phyloP scores from a whole-genome alignment of 2,797 vertebrate genomes.

The Hybognathus amarus region DNA sequence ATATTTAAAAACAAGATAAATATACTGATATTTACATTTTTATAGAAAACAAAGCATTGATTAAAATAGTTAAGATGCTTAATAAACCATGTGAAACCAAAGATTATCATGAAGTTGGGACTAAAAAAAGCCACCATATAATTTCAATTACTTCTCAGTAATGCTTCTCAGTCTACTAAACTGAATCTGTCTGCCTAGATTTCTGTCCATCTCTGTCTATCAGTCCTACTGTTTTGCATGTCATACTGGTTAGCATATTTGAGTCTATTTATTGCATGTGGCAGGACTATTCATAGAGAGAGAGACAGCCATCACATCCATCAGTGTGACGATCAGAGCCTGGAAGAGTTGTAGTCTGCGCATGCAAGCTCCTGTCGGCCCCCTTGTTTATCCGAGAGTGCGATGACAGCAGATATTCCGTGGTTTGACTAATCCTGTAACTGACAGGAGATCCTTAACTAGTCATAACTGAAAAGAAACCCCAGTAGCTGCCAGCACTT shows the following conservation, averaged over 20 bases:
- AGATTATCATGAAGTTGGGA: background rate
- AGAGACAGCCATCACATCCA: constrained; percentile 39
- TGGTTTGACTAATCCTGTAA: constrained; percentile 32
- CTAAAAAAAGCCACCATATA: background rate
- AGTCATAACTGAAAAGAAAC: constrained; percentile 10
- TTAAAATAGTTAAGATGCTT: background rate
- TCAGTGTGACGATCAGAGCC: constrained; percentile 37
- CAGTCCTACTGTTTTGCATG: constrained; percentile 24
- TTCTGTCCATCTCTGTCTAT: constrained; percentile 8
- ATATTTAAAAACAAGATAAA: background rate
- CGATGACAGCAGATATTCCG: constrained; percentile 20
- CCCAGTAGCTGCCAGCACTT: background rate
- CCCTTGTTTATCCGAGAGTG: constrained; percentile 17
- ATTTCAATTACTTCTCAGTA: background rate
- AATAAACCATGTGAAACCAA: background rate
- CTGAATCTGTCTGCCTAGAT: constrained; percentile 15
- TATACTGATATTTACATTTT: background rate
- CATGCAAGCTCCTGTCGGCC: constrained; percentile 11
- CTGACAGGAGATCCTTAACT: constrained; percentile 37
- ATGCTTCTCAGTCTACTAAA: background rate
- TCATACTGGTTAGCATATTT: constrained; percentile 20
- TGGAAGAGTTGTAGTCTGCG: constrained; percentile 8
- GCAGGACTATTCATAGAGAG: constrained; percentile 36
- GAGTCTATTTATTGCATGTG: constrained; percentile 7
- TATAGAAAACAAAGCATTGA: background rate